Conservation (phyloP, 1,140 invertebrate species). For the Carcinoscorpius rotundicauda region DNA sequence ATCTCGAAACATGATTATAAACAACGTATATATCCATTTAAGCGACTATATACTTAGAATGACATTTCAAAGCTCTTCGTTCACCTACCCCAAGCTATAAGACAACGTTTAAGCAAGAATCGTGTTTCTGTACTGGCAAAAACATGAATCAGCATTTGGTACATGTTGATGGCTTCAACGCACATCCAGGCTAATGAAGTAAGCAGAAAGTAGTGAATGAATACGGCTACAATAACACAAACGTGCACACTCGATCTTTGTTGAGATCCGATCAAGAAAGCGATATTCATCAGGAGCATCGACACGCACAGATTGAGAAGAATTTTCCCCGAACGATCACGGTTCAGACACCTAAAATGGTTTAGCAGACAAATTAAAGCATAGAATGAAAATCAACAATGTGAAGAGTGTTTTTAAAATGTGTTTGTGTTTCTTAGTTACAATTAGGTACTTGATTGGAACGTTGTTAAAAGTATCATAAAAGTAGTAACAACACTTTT, state of each 20-base stretch:
- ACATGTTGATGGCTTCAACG: slow-evolving; percentile 41
- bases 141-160: slow-evolving; percentile 40
- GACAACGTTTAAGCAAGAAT: slow-evolving; percentile 39
- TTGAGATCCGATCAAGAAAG: slow-evolving; percentile 32
- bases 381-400: no score
- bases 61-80: slow-evolving; percentile 28
- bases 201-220: slow-evolving; percentile 38
- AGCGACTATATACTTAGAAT: slow-evolving; percentile 2
- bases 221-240: slow-evolving; percentile 26
- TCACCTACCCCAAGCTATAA: slow-evolving; percentile 35
- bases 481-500: no score
- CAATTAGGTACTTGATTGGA: no score
- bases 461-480: no score
- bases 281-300: slow-evolving; percentile 36
- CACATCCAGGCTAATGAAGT: slow-evolving; percentile 41
- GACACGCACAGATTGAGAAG: slow-evolving; percentile 39
- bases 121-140: slow-evolving; percentile 37
- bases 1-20: no score
- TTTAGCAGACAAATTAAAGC: no score
- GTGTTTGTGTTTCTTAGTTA: no score
- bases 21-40: no score
- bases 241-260: no score
- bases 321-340: slow-evolving; percentile 40
- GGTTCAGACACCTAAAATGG: slow-evolving; percentile 33
- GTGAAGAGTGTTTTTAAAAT: no score